Evolutionary conservation across 2,888 invertebrate species (phyloP).

Genomic region (Sesia apiformis): DNA sequence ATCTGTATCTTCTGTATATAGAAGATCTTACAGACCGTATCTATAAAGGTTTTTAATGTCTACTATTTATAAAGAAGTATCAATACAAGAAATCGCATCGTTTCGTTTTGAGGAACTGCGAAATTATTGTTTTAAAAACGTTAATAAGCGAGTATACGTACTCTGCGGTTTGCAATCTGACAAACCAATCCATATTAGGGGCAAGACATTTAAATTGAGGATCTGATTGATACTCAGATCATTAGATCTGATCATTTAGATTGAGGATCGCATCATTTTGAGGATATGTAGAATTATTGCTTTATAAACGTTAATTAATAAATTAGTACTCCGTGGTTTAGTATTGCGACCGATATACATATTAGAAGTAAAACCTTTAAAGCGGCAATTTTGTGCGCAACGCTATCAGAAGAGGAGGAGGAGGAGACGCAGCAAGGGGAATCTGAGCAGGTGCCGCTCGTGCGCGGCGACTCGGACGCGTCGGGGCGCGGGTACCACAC

Average conservation of each 20-base stretch:
- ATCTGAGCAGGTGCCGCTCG: conserved; percentile 55
- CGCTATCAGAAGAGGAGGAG: conserved; percentile 33
- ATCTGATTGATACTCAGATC: background rate
- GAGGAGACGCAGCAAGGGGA: conserved; percentile 46
- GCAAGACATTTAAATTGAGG: background rate
- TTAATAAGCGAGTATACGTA: background rate
- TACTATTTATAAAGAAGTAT: no score
- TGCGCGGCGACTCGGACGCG: conserved; percentile 72
- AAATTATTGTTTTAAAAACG: background rate
- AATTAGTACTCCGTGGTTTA: background rate
- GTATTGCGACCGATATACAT: background rate
- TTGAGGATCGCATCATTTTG: no score
- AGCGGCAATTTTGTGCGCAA: background rate
- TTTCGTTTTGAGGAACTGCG: no score
- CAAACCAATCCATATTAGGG: background rate
- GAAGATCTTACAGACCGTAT: no score
- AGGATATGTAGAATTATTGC: no score
- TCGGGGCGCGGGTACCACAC: conserved; percentile 74
- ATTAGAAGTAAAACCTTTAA: background rate
- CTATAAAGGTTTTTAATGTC: no score
- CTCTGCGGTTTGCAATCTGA: background rate
- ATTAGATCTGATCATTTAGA: no score
- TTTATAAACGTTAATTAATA: background rate
- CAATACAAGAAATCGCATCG: no score
- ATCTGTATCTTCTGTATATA: no score